Percentiles rank a stretch among this genome's conserved stretches.
Evolutionary conservation across 2,113 vertebrate species (phyloP).

Genomic region (Lepus europaeus): DNA sequence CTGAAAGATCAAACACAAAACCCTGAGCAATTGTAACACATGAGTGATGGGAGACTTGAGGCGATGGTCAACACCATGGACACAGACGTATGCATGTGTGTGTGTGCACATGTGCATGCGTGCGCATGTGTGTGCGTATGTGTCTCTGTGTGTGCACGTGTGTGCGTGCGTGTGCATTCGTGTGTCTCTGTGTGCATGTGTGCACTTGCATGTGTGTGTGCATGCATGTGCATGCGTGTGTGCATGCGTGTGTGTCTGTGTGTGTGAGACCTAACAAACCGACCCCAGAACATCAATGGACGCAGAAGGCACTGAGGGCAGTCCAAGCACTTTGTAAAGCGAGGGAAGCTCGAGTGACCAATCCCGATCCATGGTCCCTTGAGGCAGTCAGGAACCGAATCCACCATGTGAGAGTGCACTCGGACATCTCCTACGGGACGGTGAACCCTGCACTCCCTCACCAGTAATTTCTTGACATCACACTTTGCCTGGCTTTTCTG

Average conservation of each 20-base stretch:
- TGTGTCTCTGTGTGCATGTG: too few relatives aligned
- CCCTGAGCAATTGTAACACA: neutral
- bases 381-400: neutral
- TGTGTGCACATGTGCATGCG: rapidly evolving
- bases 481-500: neutral
- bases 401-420: too few relatives aligned
- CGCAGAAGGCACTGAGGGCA: too few relatives aligned
- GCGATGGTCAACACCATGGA: neutral
- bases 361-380: neutral
- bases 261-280: neutral
- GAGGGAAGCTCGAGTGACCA: neutral
- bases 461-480: neutral
- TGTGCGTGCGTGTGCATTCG: too few relatives aligned
- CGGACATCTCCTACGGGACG: too few relatives aligned
- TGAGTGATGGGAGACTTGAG: too few relatives aligned
- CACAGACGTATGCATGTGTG: neutral
- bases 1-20: neutral
- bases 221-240: too few relatives aligned
- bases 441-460: neutral
- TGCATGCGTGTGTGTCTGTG: neutral
- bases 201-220: too few relatives aligned
- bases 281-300: neutral
- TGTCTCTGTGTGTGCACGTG: too few relatives aligned
- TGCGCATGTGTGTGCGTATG: too few relatives aligned
- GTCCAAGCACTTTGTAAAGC: neutral